Conservation (phyloP, 2,113 vertebrate genomes). For the Apteryx mantelli region DNA sequence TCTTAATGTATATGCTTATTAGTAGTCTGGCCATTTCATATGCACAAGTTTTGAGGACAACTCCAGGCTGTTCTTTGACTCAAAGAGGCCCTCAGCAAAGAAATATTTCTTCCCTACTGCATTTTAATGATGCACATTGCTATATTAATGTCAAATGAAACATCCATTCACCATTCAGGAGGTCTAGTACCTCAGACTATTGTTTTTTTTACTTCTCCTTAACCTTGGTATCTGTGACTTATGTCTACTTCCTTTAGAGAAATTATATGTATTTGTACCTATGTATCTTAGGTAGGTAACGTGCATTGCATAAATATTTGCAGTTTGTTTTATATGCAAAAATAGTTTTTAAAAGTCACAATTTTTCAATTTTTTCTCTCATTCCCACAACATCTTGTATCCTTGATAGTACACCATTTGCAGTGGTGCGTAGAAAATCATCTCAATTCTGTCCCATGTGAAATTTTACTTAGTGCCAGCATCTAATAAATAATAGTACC, state of each 20-base stretch:
- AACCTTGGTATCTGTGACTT: neutral
- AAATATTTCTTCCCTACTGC: neutral
- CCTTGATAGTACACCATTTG: neutral
- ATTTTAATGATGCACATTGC: neutral
- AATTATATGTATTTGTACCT: neutral
- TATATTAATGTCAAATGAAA: neutral
- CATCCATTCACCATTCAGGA: neutral
- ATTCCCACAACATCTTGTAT: neutral
- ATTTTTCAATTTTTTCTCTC: neutral
- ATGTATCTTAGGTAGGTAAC: neutral
- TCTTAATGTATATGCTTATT: conserved; percentile 14
- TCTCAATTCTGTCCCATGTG: neutral
- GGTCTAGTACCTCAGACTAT: neutral
- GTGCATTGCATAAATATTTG: neutral
- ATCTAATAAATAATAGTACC: neutral
- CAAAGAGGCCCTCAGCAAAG: neutral
- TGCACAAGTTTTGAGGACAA: neutral
- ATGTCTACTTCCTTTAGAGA: neutral
- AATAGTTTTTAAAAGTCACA: neutral
- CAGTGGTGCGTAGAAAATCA: neutral
- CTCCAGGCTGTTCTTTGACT: neutral
- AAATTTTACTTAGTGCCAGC: neutral
- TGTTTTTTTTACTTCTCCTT: neutral
- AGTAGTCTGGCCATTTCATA: neutral
- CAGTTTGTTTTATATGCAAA: neutral